Conservation (phyloP, 2,113 vertebrate genomes). For the Otocyon megalotis region DNA sequence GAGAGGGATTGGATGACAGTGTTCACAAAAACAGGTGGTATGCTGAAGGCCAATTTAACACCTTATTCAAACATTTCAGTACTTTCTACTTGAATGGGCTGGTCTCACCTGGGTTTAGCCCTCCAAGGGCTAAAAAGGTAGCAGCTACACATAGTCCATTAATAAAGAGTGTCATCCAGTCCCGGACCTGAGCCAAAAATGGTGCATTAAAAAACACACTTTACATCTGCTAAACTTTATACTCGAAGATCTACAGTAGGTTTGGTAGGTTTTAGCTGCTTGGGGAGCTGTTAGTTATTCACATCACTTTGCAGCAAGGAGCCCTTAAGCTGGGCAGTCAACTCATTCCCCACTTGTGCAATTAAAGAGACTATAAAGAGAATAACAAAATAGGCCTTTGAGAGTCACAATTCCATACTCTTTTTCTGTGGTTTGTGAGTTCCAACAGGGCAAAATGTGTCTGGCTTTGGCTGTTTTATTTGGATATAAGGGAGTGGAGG, state of each 20-base stretch:
- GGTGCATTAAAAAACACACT: background rate
- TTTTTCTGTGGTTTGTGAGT: background rate
- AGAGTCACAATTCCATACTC: background rate
- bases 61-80: background rate
- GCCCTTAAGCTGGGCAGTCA: background rate
- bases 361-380: conserved; percentile 32
- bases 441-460: conserved; percentile 3
- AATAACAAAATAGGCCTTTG: background rate
- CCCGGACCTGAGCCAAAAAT: background rate
- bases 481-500: background rate
- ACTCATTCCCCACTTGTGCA: background rate
- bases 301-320: background rate
- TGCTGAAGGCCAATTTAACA: background rate
- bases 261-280: background rate
- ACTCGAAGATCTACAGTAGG: background rate
- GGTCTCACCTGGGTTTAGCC: background rate
- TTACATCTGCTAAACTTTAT: background rate
- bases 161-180: background rate
- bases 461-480: background rate
- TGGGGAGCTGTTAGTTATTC: background rate
- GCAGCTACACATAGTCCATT: background rate
- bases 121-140: background rate
- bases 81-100: background rate
- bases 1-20: background rate
- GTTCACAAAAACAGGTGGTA: background rate